Evolutionary conservation across 2,888 invertebrate species (phyloP).

Genomic region (Drosophila vallismaia): DNA sequence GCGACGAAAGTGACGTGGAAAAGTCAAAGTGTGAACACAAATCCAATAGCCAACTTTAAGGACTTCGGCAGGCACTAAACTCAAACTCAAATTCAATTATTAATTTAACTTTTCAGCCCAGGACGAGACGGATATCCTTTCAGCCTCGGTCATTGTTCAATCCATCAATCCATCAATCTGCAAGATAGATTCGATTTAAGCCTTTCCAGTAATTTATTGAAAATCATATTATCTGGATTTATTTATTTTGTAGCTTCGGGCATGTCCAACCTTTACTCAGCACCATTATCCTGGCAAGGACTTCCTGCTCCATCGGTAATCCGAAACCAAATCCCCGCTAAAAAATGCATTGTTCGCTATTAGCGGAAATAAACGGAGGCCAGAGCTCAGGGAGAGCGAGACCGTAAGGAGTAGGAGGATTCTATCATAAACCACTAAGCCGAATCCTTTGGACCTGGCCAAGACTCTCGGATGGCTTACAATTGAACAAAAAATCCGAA

Average conservation of each 20-base stretch:
- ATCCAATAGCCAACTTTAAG: slow-evolving; percentile 36
- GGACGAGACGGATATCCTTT: neutral
- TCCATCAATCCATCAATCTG: slow-evolving; percentile 20
- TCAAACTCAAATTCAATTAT: slow-evolving; percentile 60
- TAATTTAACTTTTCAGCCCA: slow-evolving; percentile 47
- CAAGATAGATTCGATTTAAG: neutral
- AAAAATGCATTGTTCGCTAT: slow-evolving; percentile 42
- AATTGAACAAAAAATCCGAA: neutral
- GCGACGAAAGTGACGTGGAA: slow-evolving; percentile 3
- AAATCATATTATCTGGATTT: neutral
- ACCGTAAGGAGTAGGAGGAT: too few relatives aligned
- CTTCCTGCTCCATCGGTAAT: slow-evolving; percentile 33
- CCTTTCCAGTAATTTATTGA: neutral
- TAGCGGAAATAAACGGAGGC: slow-evolving; percentile 41
- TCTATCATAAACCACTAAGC: slow-evolving; percentile 18
- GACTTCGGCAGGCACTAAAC: slow-evolving; percentile 29
- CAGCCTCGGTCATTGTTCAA: slow-evolving; percentile 22
- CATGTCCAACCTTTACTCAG: neutral
- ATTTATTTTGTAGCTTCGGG: neutral
- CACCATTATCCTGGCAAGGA: slow-evolving; percentile 8
- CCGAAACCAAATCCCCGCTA: slow-evolving; percentile 31
- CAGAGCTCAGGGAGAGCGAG: neutral
- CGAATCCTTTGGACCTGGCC: neutral
- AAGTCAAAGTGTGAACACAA: slow-evolving; percentile 39
- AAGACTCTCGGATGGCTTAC: neutral